Evolutionary conservation across 2,888 invertebrate species (phyloP), one percentile per base, ranked within the genome.

Genomic region (Tubiluchus corallicola): DNA sequence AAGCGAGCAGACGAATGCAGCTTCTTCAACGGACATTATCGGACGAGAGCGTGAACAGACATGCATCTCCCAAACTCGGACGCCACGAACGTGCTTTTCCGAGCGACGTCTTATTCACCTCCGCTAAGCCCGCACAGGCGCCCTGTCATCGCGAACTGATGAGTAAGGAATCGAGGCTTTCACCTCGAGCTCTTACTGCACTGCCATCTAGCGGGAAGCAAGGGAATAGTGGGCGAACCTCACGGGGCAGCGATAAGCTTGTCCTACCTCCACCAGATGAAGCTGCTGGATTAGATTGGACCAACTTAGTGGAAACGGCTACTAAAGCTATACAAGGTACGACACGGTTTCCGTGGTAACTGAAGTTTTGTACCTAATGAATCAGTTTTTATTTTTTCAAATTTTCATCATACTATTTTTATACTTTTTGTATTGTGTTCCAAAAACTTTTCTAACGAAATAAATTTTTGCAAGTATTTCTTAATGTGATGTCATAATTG

Each of bases 261-360:
- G 40, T 40, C 3, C 50, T 77, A 44, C 74, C 74, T 1, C 61
- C 76, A 43, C 76, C 79, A 0, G 74, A 79, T 57, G 54, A 58
- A 1, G 72, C 77, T 2, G 71, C 74, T 29, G 75, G 77, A 39
- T 71, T 79, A 54, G 81, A 82, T 61, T 82, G 83, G 83, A 74
- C 77, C 9, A 74, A 77, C 55, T 68, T 82, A 17, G 81, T 82
- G 2, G 78, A 80, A 57, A 79, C 81, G 1, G 82, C 82, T 20
- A 79, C 79, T 0, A 68, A 77, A 48, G 80, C 77, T 17, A 75
- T 78, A 68, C 66, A 76, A 50, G 55, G 59, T 59, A 49, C 51
- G 51, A n/a, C n/a, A n/a, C n/a, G n/a, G n/a, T n/a, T n/a, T 21
- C n/a, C n/a, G n/a, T n/a, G n/a, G n/a, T n/a, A n/a, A n/a, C n/a